Evolutionary conservation across 1,140 invertebrate genomes (phyloP), one percentile per base, ranked within the genome.

Genomic region (Pinna nobilis): DNA sequence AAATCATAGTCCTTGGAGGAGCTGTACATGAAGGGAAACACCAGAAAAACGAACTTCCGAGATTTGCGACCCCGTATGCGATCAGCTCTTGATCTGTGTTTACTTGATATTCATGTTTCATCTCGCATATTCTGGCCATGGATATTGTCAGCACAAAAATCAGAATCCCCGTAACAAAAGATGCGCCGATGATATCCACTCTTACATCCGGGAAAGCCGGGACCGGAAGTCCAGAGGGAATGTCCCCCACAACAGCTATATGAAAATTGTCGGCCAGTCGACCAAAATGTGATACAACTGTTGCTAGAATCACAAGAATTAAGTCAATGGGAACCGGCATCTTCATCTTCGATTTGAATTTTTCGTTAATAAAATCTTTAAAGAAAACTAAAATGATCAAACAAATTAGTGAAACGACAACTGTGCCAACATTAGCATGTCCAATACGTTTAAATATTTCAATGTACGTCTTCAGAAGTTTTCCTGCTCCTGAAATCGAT

Each of bases 251-350:
- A 41, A 90, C 82, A 25, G 74, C 77, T 4, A 91, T 81, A 9
- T 82, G 59, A 57, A 86, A 90, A 0, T 76, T 70, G 11, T 82
- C 61, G 11, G 86, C 72, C n/a, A 91, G 73, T 50, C 84, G 79
- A 9, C 82, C 80, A 69, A 86, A 79, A 61, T 86, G 80, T 13
- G 90, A 91, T 18, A 86, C 71, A 18, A 86, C 53, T 9, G 89
- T 88, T 15, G 71, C 85, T 39, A 87, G 33, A 51, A 88, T 72
- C 4, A 90, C 94, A 1, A 92, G 92, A 4, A 97, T 90, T 70
- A 97, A 90, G 88, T 98, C 96, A 75, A 96, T 94, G 3, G 97
- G 96, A 13, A 97, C 88, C 0, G 95, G 95, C 57, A 96, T 81
- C 37, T 87, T 88, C 39, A 90, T 92, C 50, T 90, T 88, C 86